Evolutionary conservation across 2,797 vertebrate genomes (phyloP).

Genomic region (Onychomys arenicola): DNA sequence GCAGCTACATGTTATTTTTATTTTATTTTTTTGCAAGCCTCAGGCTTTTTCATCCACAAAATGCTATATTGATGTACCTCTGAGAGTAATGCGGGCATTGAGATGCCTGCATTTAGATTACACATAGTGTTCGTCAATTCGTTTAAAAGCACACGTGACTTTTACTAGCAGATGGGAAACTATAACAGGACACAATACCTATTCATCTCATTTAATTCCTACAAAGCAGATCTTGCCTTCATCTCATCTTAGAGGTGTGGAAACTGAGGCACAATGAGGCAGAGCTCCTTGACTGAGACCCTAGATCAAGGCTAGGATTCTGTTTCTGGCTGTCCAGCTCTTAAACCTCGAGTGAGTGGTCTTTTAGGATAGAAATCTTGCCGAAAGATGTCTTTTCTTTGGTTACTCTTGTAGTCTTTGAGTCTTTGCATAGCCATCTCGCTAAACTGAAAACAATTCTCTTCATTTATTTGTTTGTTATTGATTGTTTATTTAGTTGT

Average conservation of each 20-base stretch:
- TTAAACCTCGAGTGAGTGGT: background rate
- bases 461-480: background rate
- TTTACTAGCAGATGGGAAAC: background rate
- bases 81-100: background rate
- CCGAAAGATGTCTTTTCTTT: background rate
- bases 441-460: background rate
- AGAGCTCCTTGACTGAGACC: background rate
- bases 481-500: background rate
- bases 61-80: background rate
- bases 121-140: background rate
- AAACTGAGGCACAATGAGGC: background rate
- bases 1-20: too few species aligned
- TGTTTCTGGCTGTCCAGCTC: background rate
- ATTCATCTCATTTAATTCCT: background rate
- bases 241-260: background rate
- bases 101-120: background rate
- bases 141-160: background rate
- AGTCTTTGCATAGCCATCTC: background rate
- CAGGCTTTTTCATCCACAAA: background rate
- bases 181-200: too few species aligned
- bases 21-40: background rate
- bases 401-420: background rate
- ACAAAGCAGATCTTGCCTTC: background rate
- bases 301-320: background rate
- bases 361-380: background rate